These are phyloP conservation scores for Calliphora vomitoria DNA, from an alignment of 2,888 invertebrate species.

Conservation along the genomic window DNA sequence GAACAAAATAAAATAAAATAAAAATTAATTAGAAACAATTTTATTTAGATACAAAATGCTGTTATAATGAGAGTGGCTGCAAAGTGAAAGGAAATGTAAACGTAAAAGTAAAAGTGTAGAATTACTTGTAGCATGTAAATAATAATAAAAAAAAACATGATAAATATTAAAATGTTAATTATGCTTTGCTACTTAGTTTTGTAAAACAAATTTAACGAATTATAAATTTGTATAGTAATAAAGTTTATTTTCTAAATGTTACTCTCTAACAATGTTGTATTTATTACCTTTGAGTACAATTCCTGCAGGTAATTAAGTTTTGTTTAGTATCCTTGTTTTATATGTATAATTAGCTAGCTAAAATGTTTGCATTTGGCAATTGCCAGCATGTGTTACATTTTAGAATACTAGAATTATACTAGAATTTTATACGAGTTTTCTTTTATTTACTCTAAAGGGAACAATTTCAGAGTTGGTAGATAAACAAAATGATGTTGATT, in stretches of 20 bases:
- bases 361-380: neutral
- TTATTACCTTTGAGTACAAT: conserved; percentile 11
- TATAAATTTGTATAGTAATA: neutral
- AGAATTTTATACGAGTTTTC: neutral
- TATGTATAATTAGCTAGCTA: neutral
- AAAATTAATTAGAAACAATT: conserved; percentile 57
- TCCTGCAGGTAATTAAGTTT: conserved; percentile 18
- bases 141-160: conserved; percentile 10
- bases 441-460: too few species aligned
- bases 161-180: conserved; percentile 25
- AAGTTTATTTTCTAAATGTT: neutral
- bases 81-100: conserved; percentile 8
- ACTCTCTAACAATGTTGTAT: neutral
- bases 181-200: neutral
- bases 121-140: neutral
- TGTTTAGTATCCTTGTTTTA: neutral
- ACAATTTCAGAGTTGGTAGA: too few species aligned
- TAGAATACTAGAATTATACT: neutral
- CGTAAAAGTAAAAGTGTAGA: neutral
- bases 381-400: neutral
- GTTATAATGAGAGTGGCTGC: neutral
- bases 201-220: conserved; percentile 3
- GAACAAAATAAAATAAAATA: conserved; percentile 16
- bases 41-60: conserved; percentile 32
- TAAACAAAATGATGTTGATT: too few species aligned